Evolutionary conservation across 2,113 vertebrate species (phyloP), one percentile per base, ranked within the genome.

Genomic region (Mesitornis unicolor): DNA sequence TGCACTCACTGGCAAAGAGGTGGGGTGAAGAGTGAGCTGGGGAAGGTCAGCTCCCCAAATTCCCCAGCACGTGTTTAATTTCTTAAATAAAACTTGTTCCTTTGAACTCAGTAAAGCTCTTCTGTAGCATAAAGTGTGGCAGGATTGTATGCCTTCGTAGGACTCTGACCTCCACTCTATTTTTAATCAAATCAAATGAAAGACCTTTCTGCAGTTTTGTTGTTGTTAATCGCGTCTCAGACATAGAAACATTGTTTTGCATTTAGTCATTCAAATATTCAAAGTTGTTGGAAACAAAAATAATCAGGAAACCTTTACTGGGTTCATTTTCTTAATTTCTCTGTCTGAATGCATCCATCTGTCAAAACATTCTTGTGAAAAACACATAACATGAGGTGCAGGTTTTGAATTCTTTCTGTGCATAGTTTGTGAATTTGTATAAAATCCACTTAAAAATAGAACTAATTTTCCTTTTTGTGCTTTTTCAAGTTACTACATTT

Each of bases 271-370:
- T 81, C 79, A 64, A 86, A 90, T 92, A 90, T 68, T 84, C 0
- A 1, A n/a, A 88, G 71, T 92, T 80, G 28, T 13, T 88, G 88
- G 92, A 90, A 93, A 68, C 42, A 93, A 95, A 93, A 96, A 86
- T 64, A 95, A 92, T 75, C 85, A 71, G 60, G 21, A 96, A 93
- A 94, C 45, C 51, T 92, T 87, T 57, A 14, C 25, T 84, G 85
- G 24, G n/a, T 64, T 96, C 67, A 9, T 91, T 96, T 91, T 63
- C 56, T 57, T 54, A 45, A 90, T 92, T 95, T 73, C 86, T 79
- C n/a, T 93, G 79, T 96, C 93, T 95, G 88, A 94, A 74, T 71
- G 35, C 68, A 75, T 87, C 93, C 93, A 63, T 88, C 88, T 96
- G 95, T 96, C 60, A 84, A 93, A 96, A 95, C 76, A 90, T 92